phyloP scores from a whole-genome alignment of 2,113 vertebrate species.

The Cynopterus brachyotis region DNA sequence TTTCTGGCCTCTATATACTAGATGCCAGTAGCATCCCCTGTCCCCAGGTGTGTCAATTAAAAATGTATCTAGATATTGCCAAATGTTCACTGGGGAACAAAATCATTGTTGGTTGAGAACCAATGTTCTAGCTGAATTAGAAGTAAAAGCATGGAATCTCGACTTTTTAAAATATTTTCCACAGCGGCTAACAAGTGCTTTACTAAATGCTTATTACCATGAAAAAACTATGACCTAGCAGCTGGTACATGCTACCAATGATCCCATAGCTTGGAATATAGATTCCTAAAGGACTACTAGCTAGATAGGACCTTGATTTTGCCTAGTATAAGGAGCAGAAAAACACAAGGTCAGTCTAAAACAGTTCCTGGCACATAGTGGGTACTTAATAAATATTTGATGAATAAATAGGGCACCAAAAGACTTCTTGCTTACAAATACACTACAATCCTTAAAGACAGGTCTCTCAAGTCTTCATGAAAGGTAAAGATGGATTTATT shows the following conservation, averaged over 20 bases:
- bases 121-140: background rate
- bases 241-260: background rate
- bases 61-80: background rate
- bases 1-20: background rate
- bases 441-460: background rate
- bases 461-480: background rate
- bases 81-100: background rate
- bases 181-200: background rate
- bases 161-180: background rate
- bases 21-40: background rate
- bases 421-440: background rate
- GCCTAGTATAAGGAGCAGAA: background rate
- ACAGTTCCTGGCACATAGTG: background rate
- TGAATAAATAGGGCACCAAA: background rate
- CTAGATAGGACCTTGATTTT: background rate
- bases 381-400: background rate
- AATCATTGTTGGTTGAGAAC: background rate
- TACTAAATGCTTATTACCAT: background rate
- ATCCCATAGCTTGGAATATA: background rate
- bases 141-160: background rate
- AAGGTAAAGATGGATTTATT: background rate
- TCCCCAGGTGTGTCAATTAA: background rate
- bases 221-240: background rate
- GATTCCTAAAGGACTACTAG: background rate
- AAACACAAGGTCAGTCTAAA: constrained; percentile 19